Evolutionary conservation across 2,888 invertebrate genomes (phyloP).

Genomic region (Nomada fabriciana): DNA sequence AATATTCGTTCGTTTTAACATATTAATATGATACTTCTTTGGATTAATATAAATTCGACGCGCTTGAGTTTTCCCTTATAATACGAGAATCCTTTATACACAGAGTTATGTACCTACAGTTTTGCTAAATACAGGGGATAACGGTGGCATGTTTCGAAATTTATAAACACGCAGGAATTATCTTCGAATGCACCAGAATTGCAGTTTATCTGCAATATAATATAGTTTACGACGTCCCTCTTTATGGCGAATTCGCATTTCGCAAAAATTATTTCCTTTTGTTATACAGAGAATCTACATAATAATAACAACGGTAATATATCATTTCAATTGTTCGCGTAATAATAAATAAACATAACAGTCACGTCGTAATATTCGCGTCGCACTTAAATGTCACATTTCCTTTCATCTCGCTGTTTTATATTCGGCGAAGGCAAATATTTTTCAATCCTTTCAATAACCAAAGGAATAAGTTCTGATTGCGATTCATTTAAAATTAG

Average conservation of each 20-base stretch:
- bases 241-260: not conserved
- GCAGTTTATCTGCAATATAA: not conserved
- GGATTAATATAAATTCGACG: not conserved
- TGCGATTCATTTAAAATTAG: not conserved
- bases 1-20: not conserved
- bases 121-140: not conserved
- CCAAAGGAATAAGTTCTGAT: not conserved
- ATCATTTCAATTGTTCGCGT: not conserved
- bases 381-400: not conserved
- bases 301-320: not conserved
- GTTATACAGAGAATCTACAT: not conserved
- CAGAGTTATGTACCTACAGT: not conserved
- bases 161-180: conserved; percentile 14
- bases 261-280: not conserved
- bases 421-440: not conserved
- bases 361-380: not conserved
- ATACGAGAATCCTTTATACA: too few species aligned
- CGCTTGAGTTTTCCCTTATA: not conserved
- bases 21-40: not conserved
- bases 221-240: not conserved
- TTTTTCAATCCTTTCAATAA: not conserved
- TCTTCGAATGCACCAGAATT: conserved; percentile 3
- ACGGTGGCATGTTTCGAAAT: not conserved
- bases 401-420: not conserved
- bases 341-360: not conserved